Evolutionary conservation across 2,797 vertebrate species (phyloP).

Genomic region (Discoglossus pictus): DNA sequence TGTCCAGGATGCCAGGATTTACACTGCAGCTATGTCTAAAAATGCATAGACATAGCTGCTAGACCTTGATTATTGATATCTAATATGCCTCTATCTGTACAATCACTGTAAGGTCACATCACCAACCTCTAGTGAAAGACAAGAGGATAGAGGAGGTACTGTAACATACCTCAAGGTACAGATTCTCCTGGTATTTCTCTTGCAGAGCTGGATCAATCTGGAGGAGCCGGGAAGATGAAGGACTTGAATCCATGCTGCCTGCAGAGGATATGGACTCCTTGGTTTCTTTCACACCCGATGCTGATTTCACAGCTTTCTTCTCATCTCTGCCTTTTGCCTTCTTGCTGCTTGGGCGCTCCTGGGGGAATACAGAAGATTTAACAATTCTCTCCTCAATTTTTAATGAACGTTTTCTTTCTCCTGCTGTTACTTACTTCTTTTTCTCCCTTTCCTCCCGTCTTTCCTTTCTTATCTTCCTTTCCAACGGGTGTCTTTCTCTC

Average conservation of each 20-base stretch:
- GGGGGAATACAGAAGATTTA: not conserved
- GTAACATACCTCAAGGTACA: conserved; percentile 63
- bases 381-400: not conserved
- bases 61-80: too few relatives aligned
- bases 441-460: conserved; percentile 54
- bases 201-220: conserved; percentile 55
- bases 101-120: too few relatives aligned
- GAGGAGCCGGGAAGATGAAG: conserved; percentile 27
- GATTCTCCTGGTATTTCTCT: conserved; percentile 67
- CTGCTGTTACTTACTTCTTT: conserved; percentile 65
- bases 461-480: conserved; percentile 72
- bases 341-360: conserved; percentile 64
- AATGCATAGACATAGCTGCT: too few relatives aligned
- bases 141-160: not conserved
- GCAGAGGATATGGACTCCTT: conserved; percentile 30
- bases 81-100: too few relatives aligned
- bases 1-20: too few relatives aligned
- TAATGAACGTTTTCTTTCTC: too few relatives aligned
- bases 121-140: too few relatives aligned
- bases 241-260: not conserved
- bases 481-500: conserved; percentile 57
- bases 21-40: too few relatives aligned
- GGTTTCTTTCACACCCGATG: conserved; percentile 4
- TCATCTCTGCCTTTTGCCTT: conserved; percentile 65
- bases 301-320: conserved; percentile 60